These are phyloP conservation scores for Phyto melanocephala DNA, from an alignment of 2,888 invertebrate genomes.

Conservation along the genomic window DNA sequence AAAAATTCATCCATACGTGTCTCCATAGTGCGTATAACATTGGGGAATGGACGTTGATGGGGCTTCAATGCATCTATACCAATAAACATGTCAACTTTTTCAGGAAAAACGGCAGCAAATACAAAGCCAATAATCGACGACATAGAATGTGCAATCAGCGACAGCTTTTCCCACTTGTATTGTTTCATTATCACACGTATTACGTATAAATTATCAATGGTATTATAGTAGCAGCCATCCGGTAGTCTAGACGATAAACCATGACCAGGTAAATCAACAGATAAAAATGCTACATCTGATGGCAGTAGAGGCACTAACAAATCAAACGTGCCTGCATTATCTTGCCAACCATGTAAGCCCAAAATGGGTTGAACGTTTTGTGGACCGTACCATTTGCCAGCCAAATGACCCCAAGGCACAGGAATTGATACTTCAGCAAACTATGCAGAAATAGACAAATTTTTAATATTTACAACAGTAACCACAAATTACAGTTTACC, in stretches of 20 bases:
- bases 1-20: constrained; percentile 79
- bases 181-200: constrained; percentile 82
- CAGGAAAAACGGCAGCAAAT: constrained; percentile 82
- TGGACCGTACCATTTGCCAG: constrained; percentile 86
- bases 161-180: constrained; percentile 85
- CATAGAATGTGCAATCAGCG: constrained; percentile 85
- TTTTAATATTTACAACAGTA: neutral
- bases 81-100: constrained; percentile 77
- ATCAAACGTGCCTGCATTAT: constrained; percentile 89
- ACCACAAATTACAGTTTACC: too few relatives aligned
- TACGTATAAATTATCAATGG: constrained; percentile 78
- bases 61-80: constrained; percentile 77
- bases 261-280: constrained; percentile 86
- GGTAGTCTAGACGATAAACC: constrained; percentile 85
- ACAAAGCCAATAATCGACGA: constrained; percentile 83
- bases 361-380: constrained; percentile 83
- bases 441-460: constrained; percentile 66
- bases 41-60: constrained; percentile 72
- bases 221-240: constrained; percentile 80
- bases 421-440: constrained; percentile 84
- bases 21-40: constrained; percentile 76
- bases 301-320: constrained; percentile 83
- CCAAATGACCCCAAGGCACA: constrained; percentile 84
- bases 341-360: constrained; percentile 88
- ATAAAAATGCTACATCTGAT: constrained; percentile 80